A percentile compares a stretch with the other conserved stretches of the same genome.
Evolutionary conservation across 2,888 invertebrate species (phyloP).

Genomic region (Parnassius orleans): DNA sequence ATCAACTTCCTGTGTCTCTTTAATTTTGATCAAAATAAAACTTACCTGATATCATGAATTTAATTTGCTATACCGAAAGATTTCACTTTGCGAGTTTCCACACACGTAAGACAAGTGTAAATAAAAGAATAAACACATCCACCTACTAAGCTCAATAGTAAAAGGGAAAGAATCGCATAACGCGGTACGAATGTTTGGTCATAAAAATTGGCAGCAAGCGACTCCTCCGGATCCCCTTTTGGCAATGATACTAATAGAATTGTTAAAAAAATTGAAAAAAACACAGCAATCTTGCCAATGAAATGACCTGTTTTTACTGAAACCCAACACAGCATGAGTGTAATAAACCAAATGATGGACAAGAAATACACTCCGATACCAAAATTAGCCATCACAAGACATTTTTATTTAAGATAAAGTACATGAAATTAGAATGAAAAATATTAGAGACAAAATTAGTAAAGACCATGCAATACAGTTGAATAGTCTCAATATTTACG

Average conservation of each 20-base stretch:
- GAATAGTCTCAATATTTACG: conserved; percentile 9
- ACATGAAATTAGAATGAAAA: conserved; percentile 9
- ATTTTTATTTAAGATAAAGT: conserved; percentile 13
- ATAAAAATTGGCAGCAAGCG: conserved; percentile 71
- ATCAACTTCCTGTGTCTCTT: too few relatives aligned
- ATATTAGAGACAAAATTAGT: background rate
- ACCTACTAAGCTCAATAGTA: conserved; percentile 49
- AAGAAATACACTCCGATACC: conserved; percentile 85
- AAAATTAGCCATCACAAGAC: conserved; percentile 63
- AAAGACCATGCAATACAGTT: conserved; percentile 16
- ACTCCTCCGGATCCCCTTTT: conserved; percentile 59
- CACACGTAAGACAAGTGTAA: conserved; percentile 54
- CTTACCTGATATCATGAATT: conserved; percentile 46
- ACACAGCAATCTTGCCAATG: conserved; percentile 82
- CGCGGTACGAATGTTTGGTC: conserved; percentile 60
- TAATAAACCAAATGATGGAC: conserved; percentile 83
- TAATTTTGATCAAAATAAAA: conserved; percentile 24
- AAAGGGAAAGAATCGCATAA: conserved; percentile 49
- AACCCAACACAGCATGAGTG: conserved; percentile 83
- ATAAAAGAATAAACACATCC: conserved; percentile 56
- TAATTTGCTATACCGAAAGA: conserved; percentile 51
- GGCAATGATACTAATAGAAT: conserved; percentile 82
- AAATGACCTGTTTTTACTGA: conserved; percentile 84
- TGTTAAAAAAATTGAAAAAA: conserved; percentile 78
- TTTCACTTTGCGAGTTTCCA: conserved; percentile 59